A percentile compares a stretch with the other conserved stretches of the same genome.
phyloP scores from a whole-genome alignment of 2,888 invertebrate genomes.

The Cantharis lateralis region DNA sequence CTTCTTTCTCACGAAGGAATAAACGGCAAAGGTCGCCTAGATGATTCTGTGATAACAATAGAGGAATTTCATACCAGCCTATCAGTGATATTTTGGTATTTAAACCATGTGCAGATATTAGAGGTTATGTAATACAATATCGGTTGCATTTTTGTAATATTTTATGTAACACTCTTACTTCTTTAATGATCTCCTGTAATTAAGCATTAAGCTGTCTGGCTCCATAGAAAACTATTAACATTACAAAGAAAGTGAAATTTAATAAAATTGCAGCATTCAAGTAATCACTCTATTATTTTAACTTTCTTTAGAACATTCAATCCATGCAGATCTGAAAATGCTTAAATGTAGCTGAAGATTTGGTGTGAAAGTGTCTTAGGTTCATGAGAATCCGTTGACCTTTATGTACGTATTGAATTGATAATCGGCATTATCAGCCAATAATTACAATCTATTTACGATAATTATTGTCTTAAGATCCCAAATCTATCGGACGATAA shows the following conservation, averaged over 20 bases:
- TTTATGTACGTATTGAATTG: conserved; percentile 15
- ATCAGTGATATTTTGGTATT: neutral
- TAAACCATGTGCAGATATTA: too few species aligned
- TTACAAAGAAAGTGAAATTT: neutral
- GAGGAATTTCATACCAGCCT: neutral
- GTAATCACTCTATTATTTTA: neutral
- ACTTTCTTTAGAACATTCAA: conserved; percentile 7
- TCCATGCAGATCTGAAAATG: conserved; percentile 12
- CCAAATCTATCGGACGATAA: neutral
- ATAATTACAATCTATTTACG: neutral
- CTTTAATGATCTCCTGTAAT: neutral
- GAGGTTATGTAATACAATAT: neutral
- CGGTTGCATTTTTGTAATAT: neutral
- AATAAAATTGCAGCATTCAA: neutral
- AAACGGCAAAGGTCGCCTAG: too few species aligned
- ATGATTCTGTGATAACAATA: too few species aligned
- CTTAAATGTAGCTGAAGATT: conserved; percentile 17
- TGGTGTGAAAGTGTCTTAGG: conserved; percentile 26
- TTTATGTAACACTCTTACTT: neutral
- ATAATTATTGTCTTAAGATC: neutral
- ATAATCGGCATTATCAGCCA: conserved; percentile 4
- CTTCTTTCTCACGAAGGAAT: too few species aligned
- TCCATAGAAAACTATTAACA: neutral
- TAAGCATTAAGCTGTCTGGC: neutral
- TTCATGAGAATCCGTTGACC: conserved; percentile 27